Conservation (phyloP, 2,113 vertebrate genomes). For the Ictalurus furcatus region DNA sequence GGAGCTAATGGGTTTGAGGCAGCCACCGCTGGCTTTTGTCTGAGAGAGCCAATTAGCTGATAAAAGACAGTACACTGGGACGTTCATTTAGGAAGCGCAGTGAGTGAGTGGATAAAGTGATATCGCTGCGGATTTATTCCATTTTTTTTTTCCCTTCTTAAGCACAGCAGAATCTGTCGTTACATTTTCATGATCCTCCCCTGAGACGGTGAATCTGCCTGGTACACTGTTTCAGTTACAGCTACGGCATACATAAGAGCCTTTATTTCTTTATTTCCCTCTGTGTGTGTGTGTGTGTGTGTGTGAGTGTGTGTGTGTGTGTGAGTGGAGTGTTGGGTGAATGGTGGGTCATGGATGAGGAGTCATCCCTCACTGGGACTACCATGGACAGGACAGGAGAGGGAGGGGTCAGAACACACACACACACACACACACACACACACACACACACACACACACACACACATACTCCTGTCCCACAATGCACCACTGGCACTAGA, state of each 20-base stretch:
- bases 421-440: slow-evolving; percentile 22
- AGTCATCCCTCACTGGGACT: slow-evolving; percentile 24
- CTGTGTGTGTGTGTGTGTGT: neutral
- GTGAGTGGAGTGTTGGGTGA: slow-evolving; percentile 20
- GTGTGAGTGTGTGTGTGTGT: slow-evolving; percentile 2
- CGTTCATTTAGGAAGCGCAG: slow-evolving; percentile 24
- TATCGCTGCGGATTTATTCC: neutral
- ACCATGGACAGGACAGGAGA: slow-evolving; percentile 18
- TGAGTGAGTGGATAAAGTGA: slow-evolving; percentile 14
- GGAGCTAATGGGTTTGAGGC: slow-evolving; percentile 49
- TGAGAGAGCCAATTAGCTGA: slow-evolving; percentile 51
- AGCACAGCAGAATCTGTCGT: neutral
- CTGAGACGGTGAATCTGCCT: slow-evolving; percentile 1
- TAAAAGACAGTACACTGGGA: slow-evolving; percentile 39
- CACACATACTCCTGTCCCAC: slow-evolving; percentile 55
- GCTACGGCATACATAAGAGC: slow-evolving; percentile 18
- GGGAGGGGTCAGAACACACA: neutral
- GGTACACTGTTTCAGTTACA: slow-evolving; percentile 15
- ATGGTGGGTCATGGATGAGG: neutral
- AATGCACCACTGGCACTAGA: slow-evolving; percentile 49
- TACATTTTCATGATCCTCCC: slow-evolving; percentile 40
- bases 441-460: slow-evolving; percentile 15
- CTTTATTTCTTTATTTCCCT: slow-evolving; percentile 32
- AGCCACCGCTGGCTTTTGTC: slow-evolving; percentile 43
- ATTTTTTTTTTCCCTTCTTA: neutral